Evolutionary conservation across 2,888 invertebrate species (phyloP).

Genomic region (Phengaris alcon): DNA sequence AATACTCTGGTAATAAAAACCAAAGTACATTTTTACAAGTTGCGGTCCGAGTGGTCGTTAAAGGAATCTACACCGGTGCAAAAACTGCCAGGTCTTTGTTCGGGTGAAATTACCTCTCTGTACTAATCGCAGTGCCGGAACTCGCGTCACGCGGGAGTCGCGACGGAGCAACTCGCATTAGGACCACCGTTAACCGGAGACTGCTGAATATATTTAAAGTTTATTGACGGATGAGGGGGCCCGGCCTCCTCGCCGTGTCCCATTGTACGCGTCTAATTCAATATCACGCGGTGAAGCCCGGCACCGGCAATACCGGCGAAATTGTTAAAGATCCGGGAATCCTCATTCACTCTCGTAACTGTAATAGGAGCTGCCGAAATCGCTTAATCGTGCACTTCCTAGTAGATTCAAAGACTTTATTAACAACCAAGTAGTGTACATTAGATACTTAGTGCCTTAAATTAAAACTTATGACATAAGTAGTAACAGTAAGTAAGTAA

Average conservation of each 20-base stretch:
- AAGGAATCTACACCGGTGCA: background rate
- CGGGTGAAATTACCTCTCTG: background rate
- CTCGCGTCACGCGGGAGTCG: background rate
- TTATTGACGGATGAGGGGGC: background rate
- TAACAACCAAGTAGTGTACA: no score
- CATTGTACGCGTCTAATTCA: background rate
- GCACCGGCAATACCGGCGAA: background rate
- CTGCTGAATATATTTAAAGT: constrained; percentile 13
- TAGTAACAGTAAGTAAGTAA: no score
- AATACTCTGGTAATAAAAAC: background rate
- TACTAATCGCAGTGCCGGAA: background rate
- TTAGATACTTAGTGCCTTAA: no score
- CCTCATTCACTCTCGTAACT: background rate
- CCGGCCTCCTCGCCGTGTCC: no score
- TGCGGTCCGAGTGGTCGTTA: background rate
- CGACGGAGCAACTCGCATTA: background rate
- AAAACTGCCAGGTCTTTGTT: background rate
- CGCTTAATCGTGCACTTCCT: background rate
- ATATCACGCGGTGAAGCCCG: background rate
- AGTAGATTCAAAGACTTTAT: background rate
- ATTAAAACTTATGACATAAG: no score
- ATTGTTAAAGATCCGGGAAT: background rate
- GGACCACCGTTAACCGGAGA: background rate
- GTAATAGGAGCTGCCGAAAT: background rate
- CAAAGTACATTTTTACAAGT: background rate